Evolutionary conservation across 2,113 vertebrate genomes (phyloP), one percentile per base, ranked within the genome.

Genomic region (Anarhynchus alexandrinus): DNA sequence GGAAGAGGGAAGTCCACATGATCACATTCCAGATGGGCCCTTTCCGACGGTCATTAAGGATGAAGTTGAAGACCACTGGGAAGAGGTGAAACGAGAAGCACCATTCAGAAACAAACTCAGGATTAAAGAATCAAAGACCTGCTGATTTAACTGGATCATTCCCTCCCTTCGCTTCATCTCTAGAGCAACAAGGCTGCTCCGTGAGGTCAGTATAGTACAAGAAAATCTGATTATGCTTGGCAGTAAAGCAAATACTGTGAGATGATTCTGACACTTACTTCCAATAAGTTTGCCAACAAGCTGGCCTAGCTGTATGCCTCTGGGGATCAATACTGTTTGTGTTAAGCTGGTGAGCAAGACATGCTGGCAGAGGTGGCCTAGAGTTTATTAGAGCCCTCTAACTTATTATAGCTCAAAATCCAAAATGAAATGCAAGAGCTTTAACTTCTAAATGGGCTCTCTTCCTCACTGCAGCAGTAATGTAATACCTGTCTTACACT

Each of bases 21-120:
- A 99, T 97, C 83, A 99, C 98, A 3, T 99, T 99, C 99, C 99
- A 99, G 97, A 99, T 98, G 5, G 99, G 99, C 55, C 98, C 99
- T 97, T 99, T 99, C 90, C 99, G 98, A 83, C 97, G 98, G 91
- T 99, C 99, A 11, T 99, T 99, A 36, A 99, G 98, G 89, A 99
- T 98, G 96, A 99, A 99, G 97, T 99, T 99, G 94, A 99, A 99
- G 97, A 99, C 94, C 98, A 99, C 99, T 99, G 81, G n/a, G 94
- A 79, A 86, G 52, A 90, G 85, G 25, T 15, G 15, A 87, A 62
- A 79, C 1, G 1, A 92, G 47, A 54, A 79, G 51, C 5, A 10
- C 3, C 0, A 0, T 38, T 91, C 17, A 92, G 64, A 61, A 62
- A 54, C 3, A 36, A 77, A 27, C 9, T 83, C 6, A 4, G 19